Evolutionary conservation across 2,797 vertebrate species (phyloP).

Genomic region (Rhinoraja longicauda): DNA sequence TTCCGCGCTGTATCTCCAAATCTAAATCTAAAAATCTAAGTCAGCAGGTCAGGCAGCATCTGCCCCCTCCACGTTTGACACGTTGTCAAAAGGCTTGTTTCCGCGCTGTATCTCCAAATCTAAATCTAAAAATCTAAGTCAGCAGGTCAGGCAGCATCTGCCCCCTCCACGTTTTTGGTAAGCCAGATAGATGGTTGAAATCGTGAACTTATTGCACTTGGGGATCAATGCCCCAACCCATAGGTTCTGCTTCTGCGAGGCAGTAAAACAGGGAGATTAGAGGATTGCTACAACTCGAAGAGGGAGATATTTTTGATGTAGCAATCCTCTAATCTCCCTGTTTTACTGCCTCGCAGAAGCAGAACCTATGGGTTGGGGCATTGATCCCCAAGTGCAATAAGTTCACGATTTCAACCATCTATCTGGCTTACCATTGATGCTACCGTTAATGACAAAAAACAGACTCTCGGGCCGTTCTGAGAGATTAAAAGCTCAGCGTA

Average conservation of each 20-base stretch:
- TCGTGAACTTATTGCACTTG: background rate
- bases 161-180: too few relatives aligned
- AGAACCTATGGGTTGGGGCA: background rate
- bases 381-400: background rate
- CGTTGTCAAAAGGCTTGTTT: too few relatives aligned
- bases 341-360: background rate
- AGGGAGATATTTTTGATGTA: too few relatives aligned
- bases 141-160: too few relatives aligned
- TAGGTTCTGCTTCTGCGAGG: background rate
- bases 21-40: too few relatives aligned
- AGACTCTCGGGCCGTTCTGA: too few relatives aligned
- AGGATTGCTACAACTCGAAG: too few relatives aligned
- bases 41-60: too few relatives aligned
- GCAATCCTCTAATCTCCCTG: background rate
- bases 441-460: background rate
- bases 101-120: too few relatives aligned
- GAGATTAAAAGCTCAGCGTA: background rate
- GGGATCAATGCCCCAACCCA: background rate
- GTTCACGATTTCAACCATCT: background rate
- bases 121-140: too few relatives aligned
- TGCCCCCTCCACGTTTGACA: too few relatives aligned
- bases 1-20: too few relatives aligned
- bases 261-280: background rate
- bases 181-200: background rate
- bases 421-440: background rate